Base-by-base conservation (phyloP, 2,113 vertebrate species). In the Orthonyx spaldingii region DNA sequence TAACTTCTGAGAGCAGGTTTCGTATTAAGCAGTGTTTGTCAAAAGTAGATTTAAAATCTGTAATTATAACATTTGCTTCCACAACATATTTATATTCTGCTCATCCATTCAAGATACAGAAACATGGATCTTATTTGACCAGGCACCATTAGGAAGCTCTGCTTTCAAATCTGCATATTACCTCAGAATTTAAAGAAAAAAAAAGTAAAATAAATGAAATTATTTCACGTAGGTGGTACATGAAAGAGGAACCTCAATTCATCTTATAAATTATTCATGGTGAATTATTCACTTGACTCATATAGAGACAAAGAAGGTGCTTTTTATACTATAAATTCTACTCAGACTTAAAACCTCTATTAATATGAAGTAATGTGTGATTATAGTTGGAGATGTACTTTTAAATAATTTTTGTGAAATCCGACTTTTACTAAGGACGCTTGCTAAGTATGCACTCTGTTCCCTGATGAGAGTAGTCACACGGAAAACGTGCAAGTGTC, bases 181-280 rank as follows among this genome's bases (percentile, higher is more conserved):
- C 46, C 42, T 70, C 68, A 39, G 56, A 91, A 74, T 82, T 66
- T 16, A 77, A 84, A 71, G 35, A 24, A 4, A 27, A 46, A 57
- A 74, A 63, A 84, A 14, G n/a, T 77, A 63, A 93, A 92, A 90
- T 84, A 92, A 96, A 90, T 77, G 52, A 91, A 95, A 91, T 95
- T 84, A 91, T 90, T 94, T 95, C 88, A 90, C 0, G 44, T 93
- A 93, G 94, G 90, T 87, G 71, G 88, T 84, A 93, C 64, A 72
- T 84, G 78, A 93, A 95, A 93, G 84, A 90, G 39, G 76, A 83
- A 64, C 85, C 24, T 81, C 83, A 53, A 89, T 89, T 93, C 61
- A 79, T 77, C 76, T 86, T 81, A 95, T 94, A 90, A 94, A 96
- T 96, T 95, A 96, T 96, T 96, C 94, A 96, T 90, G 32, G 23